A percentile compares a stretch with the other conserved stretches of the same genome.
Evolutionary conservation across 2,797 vertebrate species (phyloP).

Genomic region (Anas georgica): DNA sequence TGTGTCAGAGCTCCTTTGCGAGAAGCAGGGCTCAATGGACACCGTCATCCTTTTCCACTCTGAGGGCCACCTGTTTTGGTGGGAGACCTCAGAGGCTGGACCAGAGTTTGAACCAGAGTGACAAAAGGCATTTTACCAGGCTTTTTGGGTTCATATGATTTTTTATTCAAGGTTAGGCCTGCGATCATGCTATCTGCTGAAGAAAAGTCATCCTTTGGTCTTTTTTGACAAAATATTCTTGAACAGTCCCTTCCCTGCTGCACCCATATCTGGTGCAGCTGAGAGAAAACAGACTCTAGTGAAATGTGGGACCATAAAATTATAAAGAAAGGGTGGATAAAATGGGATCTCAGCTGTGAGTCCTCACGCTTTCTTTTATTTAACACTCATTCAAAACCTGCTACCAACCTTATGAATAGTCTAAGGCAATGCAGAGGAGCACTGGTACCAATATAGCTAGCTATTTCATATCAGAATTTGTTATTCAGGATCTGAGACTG

Average conservation of each 20-base stretch:
- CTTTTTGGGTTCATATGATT: not conserved
- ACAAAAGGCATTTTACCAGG: not conserved
- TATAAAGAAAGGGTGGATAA: not conserved
- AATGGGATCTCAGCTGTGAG: not conserved
- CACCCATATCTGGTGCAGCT: not conserved
- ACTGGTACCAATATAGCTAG: not conserved
- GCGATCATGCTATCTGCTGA: not conserved
- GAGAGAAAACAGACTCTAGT: not conserved
- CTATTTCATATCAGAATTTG: not conserved
- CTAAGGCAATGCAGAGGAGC: not conserved
- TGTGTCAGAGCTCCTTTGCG: not conserved
- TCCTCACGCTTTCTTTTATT: not conserved
- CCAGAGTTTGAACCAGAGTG: not conserved
- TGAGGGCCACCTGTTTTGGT: accelerated
- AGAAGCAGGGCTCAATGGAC: not conserved
- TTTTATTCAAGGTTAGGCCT: not conserved
- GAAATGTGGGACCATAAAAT: not conserved
- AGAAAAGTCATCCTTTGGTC: not conserved
- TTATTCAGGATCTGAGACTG: not conserved
- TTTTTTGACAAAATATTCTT: not conserved
- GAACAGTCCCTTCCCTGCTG: not conserved
- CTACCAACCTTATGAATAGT: not conserved
- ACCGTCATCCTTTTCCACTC: accelerated
- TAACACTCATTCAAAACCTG: not conserved
- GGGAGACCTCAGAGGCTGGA: not conserved